Conservation (phyloP, 2,888 invertebrate genomes). For the Heliconius sara region DNA sequence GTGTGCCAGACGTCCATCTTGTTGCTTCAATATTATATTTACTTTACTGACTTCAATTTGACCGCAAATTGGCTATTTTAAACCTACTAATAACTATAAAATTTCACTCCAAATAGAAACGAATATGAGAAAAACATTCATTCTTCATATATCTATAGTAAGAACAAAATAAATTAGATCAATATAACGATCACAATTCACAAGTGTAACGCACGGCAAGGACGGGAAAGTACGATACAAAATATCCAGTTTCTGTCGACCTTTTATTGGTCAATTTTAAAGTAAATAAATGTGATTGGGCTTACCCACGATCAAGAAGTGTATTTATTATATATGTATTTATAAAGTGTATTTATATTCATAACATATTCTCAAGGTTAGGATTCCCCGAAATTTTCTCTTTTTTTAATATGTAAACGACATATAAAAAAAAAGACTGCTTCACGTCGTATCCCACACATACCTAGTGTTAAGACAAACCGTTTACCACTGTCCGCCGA, state of each 20-base stretch:
- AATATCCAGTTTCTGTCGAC: conserved; percentile 21
- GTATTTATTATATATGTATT: too few relatives aligned
- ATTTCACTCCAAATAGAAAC: not conserved
- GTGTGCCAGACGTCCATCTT: conserved; percentile 55
- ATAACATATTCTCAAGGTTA: conserved; percentile 8
- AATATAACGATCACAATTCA: not conserved
- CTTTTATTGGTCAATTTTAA: not conserved
- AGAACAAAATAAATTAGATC: not conserved
- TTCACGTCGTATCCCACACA: too few relatives aligned
- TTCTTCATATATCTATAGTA: not conserved
- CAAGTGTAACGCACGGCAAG: conserved; percentile 1
- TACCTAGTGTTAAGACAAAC: too few relatives aligned
- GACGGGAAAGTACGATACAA: conserved; percentile 20
- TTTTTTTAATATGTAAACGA: not conserved
- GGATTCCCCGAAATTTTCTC: conserved; percentile 17
- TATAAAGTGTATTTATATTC: conserved; percentile 11
- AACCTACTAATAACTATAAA: not conserved
- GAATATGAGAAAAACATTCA: not conserved
- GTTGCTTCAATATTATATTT: conserved; percentile 35
- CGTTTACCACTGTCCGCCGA: too few relatives aligned
- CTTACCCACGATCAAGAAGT: not conserved
- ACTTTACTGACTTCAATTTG: not conserved
- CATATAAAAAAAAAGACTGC: not conserved
- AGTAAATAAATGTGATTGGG: not conserved
- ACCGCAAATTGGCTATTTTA: not conserved